Base-by-base conservation (phyloP, 2,888 invertebrate species). In the Chymomyza fuscimana region DNA sequence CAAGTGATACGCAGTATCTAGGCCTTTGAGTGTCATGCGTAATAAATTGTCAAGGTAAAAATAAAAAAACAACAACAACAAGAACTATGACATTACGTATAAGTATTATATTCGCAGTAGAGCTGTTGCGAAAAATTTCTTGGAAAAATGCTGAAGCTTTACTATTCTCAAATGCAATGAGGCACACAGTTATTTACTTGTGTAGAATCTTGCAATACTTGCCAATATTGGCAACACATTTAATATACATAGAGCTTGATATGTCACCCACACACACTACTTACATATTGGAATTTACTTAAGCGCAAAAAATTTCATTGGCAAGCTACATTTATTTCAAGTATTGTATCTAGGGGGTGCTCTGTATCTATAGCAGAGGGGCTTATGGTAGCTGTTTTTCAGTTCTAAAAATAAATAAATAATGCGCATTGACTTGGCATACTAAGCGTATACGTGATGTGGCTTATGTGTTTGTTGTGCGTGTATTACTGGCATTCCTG, bases 371-470 rank as follows among this genome's bases (percentile, higher is more conserved):
- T 46, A 46, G 12, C 12, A 46, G 40, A 4, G 40, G 40, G 12
- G 40, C 40, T 2, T 46, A 12, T 0, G 40, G 40, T 46, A 46
- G 40, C 40, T 46, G 12, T 46, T 46, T 46, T 46, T 19, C 62
- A 67, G 65, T 60, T 75, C 75, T 79, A 73, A 74, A 83, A 76
- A 77, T 76, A 76, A 76, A 77, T 69, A 76, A 76, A 69, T 72
- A 77, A 77, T 72, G 72, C 74, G 63, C 71, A 80, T 71, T 60
- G 70, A 80, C 69, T 70, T 68, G 69, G 67, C 61, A 54, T 68
- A 64, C 74, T 71, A 69, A 74, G 75, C 84, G 81, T 86, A 80
- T 82, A 83, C 86, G 84, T 83, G 84, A 83, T 80, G 78, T 72
- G 70, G 66, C 72, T 46, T 36, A 19, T 46, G 62, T 63, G 51